Evolutionary conservation across 1,140 invertebrate species (phyloP).

Genomic region (Agrilus planipennis): DNA sequence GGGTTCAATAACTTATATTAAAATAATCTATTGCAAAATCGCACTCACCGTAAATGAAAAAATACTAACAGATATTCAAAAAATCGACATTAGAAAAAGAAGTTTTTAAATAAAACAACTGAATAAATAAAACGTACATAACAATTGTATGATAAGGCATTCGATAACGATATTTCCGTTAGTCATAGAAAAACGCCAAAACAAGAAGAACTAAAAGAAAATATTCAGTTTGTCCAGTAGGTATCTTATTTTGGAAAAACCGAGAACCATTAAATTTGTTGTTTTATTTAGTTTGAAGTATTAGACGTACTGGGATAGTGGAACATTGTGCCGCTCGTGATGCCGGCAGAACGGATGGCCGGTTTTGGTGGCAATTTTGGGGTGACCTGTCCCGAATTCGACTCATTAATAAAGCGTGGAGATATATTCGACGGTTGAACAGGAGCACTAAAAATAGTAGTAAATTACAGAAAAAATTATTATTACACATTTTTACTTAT

Average conservation of each 20-base stretch:
- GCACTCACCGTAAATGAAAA: too few relatives aligned
- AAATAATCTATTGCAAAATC: too few relatives aligned
- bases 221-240: constrained; percentile 1
- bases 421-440: constrained; percentile 25
- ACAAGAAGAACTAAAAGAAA: not conserved
- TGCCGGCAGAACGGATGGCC: constrained; percentile 25
- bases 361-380: constrained; percentile 28
- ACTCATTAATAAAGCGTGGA: constrained; percentile 23
- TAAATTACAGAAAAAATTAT: not conserved
- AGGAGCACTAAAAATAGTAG: constrained; percentile 9
- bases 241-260: not conserved
- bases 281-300: too few relatives aligned
- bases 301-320: constrained; percentile 30
- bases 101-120: too few relatives aligned
- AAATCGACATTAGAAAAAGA: too few relatives aligned
- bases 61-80: too few relatives aligned
- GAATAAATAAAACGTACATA: too few relatives aligned
- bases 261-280: not conserved
- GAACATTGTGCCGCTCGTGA: constrained; percentile 28
- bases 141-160: not conserved
- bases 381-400: constrained; percentile 24
- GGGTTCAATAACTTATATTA: too few relatives aligned
- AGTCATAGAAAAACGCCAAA: constrained; percentile 3
- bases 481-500: not conserved
- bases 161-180: not conserved